Evolutionary conservation across 2,113 vertebrate genomes (phyloP).

Genomic region (Nestor notabilis): DNA sequence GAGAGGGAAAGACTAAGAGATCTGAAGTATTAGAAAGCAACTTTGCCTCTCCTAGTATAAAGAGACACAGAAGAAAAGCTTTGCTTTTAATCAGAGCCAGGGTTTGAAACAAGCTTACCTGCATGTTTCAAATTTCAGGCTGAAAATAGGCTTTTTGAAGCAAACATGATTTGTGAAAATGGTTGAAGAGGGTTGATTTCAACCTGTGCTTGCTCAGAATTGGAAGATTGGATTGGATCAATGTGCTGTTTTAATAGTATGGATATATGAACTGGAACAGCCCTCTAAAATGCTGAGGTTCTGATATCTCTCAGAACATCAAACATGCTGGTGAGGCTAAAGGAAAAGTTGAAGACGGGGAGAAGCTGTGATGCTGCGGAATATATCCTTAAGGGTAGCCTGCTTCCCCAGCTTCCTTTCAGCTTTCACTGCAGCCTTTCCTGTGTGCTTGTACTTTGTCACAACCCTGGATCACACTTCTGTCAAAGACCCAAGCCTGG

Average conservation of each 20-base stretch:
- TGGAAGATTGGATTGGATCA: background rate
- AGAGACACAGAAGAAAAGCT: background rate
- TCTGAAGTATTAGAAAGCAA: background rate
- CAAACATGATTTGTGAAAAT: background rate
- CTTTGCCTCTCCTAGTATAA: background rate
- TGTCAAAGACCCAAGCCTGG: background rate
- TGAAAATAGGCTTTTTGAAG: background rate
- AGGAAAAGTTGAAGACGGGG: background rate
- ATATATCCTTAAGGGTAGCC: background rate
- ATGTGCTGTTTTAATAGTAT: background rate
- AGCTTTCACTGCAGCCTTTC: background rate
- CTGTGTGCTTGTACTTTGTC: background rate
- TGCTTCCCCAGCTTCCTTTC: background rate
- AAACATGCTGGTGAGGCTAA: background rate
- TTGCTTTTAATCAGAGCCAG: background rate
- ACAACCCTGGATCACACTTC: background rate
- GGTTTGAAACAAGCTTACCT: background rate
- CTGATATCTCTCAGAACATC: background rate
- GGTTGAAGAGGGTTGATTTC: background rate
- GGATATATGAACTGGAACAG: background rate
- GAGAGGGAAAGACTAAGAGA: background rate
- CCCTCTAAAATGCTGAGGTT: background rate
- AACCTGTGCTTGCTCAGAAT: background rate
- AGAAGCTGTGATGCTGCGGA: background rate
- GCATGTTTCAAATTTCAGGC: background rate